phyloP scores from a whole-genome alignment of 1,140 invertebrate species.

The Hyphantria cunea region DNA sequence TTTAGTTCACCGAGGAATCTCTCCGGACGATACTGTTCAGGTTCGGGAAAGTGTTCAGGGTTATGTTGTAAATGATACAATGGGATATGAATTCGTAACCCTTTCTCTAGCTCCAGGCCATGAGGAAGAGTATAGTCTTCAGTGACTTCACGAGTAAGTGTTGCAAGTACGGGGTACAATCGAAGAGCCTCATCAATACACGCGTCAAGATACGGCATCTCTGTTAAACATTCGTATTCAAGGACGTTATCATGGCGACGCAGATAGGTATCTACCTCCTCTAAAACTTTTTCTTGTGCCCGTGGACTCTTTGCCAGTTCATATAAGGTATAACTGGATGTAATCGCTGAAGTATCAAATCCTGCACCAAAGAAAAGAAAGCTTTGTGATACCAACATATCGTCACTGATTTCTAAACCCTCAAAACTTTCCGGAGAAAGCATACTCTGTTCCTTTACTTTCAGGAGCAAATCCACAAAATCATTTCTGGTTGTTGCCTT shows the following conservation, averaged over 20 bases:
- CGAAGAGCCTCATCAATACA: conserved; percentile 40
- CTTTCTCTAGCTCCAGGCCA: conserved; percentile 44
- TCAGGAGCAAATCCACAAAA: conserved; percentile 41
- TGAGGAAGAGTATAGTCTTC: conserved; percentile 58
- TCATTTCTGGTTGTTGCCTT: conserved; percentile 35
- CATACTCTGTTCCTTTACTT: conserved; percentile 32
- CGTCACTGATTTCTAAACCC: conserved; percentile 43
- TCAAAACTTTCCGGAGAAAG: not conserved
- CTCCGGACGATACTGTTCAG: conserved; percentile 85
- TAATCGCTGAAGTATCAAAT: conserved; percentile 78
- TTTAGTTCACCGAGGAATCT: conserved; percentile 81
- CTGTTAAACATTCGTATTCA: conserved; percentile 57
- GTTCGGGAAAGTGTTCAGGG: conserved; percentile 82
- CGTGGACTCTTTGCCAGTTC: conserved; percentile 73
- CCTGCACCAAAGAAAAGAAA: conserved; percentile 85
- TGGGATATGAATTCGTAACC: conserved; percentile 44
- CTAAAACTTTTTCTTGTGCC: conserved; percentile 70
- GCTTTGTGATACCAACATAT: conserved; percentile 84
- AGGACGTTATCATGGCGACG: conserved; percentile 56
- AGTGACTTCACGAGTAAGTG: conserved; percentile 35
- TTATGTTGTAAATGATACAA: conserved; percentile 61
- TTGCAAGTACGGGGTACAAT: conserved; percentile 53
- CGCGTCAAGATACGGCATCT: conserved; percentile 55
- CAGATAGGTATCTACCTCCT: conserved; percentile 81
- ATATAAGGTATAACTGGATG: conserved; percentile 77